Conservation (phyloP, 2,888 invertebrate genomes). For the Tiliacea citrago region DNA sequence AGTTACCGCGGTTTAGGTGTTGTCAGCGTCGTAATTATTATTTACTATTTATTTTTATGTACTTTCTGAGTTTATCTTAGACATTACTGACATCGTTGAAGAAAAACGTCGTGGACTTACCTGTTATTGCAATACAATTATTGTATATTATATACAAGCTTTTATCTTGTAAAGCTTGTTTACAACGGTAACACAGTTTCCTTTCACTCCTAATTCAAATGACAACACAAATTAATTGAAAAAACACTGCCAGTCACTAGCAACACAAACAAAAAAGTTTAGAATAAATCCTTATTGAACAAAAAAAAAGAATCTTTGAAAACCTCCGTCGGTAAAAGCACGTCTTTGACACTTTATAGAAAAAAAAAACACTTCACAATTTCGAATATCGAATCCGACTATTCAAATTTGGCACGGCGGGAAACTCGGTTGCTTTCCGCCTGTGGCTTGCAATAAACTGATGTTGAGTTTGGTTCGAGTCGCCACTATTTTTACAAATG, state of each 20-base stretch:
- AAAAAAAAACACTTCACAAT: conserved; percentile 34
- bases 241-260: neutral
- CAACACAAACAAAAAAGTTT: neutral
- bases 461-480: conserved; percentile 65
- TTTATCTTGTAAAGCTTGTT: neutral
- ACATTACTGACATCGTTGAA: no score
- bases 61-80: no score
- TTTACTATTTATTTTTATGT: no score
- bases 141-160: no score
- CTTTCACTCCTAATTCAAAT: neutral
- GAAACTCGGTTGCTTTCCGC: conserved; percentile 72
- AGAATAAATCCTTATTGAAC: neutral
- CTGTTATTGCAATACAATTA: neutral
- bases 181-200: neutral
- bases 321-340: conserved; percentile 21
- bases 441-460: conserved; percentile 76
- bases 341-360: conserved; percentile 22
- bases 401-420: conserved; percentile 66
- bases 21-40: no score
- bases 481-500: conserved; percentile 81
- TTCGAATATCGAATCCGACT: conserved; percentile 44
- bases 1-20: no score
- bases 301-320: neutral
- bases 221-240: neutral
- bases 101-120: neutral